Evolutionary conservation across 2,888 invertebrate species (phyloP).

Genomic region (Sepiola atlantica): DNA sequence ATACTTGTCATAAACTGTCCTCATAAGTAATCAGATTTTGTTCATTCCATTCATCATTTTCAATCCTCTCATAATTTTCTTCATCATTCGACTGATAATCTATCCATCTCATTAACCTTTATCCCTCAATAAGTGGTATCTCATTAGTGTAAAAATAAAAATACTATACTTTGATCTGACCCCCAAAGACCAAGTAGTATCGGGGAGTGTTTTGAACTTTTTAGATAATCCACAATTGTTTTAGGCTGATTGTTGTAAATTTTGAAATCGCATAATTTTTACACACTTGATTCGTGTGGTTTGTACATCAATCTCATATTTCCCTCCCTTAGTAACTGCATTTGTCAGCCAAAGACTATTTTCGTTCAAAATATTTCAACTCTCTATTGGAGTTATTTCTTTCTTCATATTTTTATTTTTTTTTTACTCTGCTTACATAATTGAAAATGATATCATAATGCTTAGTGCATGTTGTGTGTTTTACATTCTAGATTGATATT

Average conservation of each 20-base stretch:
- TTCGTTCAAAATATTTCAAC: background rate
- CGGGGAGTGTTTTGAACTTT: too few relatives aligned
- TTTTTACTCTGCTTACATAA: background rate
- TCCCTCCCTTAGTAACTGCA: background rate
- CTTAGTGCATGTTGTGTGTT: background rate
- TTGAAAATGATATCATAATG: background rate
- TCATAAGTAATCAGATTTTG: too few relatives aligned
- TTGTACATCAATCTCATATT: background rate
- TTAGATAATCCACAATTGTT: background rate
- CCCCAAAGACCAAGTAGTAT: too few relatives aligned
- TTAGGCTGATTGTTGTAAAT: background rate
- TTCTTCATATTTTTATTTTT: background rate
- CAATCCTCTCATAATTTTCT: too few relatives aligned
- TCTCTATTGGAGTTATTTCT: background rate
- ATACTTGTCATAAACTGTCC: too few relatives aligned
- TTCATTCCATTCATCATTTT: too few relatives aligned
- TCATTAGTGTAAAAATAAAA: too few relatives aligned
- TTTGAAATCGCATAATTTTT: background rate
- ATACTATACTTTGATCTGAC: too few relatives aligned
- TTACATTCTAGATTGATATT: constrained; percentile 8
- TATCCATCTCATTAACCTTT: too few relatives aligned
- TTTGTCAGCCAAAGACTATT: background rate
- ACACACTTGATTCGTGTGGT: background rate
- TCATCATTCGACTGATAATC: too few relatives aligned
- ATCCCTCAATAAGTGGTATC: too few relatives aligned